Percentiles rank a stretch among this genome's conserved stretches.
Conservation (phyloP, 2,888 invertebrate species). For the Syritta pipiens region DNA sequence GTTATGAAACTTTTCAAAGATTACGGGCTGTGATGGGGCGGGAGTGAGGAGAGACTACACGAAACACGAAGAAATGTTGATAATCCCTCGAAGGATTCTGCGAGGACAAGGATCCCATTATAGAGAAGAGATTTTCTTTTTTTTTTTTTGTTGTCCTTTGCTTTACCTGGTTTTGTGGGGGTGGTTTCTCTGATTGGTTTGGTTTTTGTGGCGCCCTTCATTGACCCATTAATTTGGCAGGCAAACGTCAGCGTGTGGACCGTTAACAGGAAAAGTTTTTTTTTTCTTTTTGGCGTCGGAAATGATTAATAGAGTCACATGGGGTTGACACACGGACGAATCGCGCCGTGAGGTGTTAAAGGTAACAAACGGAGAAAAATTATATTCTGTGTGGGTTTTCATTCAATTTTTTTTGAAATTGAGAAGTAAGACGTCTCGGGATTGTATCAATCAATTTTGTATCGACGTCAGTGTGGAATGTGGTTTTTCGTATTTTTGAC, state of each 20-base stretch:
- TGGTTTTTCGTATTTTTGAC: slow-evolving; percentile 1
- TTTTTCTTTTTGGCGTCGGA: not conserved
- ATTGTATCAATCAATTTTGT: slow-evolving; percentile 20
- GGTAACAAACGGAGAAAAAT: not conserved
- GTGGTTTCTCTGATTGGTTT: slow-evolving; percentile 22
- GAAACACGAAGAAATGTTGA: slow-evolving; percentile 4
- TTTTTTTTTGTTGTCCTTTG: too few species aligned
- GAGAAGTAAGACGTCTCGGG: not conserved
- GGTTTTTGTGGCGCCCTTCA: not conserved
- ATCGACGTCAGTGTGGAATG: not conserved
- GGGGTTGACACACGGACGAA: slow-evolving; percentile 4
- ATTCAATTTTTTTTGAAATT: not conserved
- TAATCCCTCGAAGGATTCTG: slow-evolving; percentile 37
- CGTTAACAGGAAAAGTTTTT: slow-evolving; percentile 13
- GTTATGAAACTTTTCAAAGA: slow-evolving; percentile 42
- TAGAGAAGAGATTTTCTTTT: too few species aligned
- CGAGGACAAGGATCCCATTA: slow-evolving; percentile 9
- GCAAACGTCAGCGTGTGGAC: slow-evolving; percentile 20
- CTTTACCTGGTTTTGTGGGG: not conserved
- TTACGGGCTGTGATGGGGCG: not conserved
- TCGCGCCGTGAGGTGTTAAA: not conserved
- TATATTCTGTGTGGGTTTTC: too few species aligned
- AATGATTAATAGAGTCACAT: slow-evolving; percentile 53
- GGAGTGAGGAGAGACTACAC: not conserved
- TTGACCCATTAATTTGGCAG: slow-evolving; percentile 52